phyloP scores from a whole-genome alignment of 1,140 invertebrate genomes.

The Dendroctonus valens region DNA sequence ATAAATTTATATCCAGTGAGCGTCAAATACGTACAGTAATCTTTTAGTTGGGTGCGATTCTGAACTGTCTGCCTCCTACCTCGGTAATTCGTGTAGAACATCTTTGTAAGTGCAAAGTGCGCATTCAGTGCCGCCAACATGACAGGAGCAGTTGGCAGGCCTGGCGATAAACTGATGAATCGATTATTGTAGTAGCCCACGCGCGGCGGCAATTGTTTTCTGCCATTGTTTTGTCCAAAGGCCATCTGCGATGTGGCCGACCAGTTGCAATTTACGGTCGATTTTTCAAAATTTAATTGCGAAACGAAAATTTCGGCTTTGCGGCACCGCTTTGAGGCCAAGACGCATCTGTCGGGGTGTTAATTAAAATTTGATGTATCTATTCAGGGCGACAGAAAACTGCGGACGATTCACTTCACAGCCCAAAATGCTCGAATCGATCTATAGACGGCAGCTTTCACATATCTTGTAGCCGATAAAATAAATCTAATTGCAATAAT shows the following conservation, averaged over 20 bases:
- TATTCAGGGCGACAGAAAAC: conserved; percentile 3
- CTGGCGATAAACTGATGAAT: conserved; percentile 33
- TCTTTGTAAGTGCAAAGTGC: conserved; percentile 15
- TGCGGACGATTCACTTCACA: background rate
- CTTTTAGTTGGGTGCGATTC: too few species aligned
- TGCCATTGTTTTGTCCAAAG: conserved; percentile 30
- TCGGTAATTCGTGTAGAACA: conserved; percentile 4
- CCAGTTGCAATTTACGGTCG: conserved; percentile 19
- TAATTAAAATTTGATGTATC: conserved; percentile 25
- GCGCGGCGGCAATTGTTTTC: conserved; percentile 30
- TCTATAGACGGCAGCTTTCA: too few species aligned
- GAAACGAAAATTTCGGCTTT: conserved; percentile 10
- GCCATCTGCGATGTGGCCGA: conserved; percentile 27
- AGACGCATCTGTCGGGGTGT: conserved; percentile 14
- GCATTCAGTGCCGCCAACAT: conserved; percentile 2
- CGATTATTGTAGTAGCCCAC: conserved; percentile 31
- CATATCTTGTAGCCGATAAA: background rate
- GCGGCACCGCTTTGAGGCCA: conserved; percentile 3
- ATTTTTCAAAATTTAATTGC: conserved; percentile 33
- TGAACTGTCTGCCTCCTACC: too few species aligned
- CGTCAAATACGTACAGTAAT: too few species aligned
- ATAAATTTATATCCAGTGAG: too few species aligned
- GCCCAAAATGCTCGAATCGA: too few species aligned
- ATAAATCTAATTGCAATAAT: background rate
- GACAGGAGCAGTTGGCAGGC: conserved; percentile 32